phyloP scores from a whole-genome alignment of 2,888 invertebrate species.

The Nymphalis polychloros region DNA sequence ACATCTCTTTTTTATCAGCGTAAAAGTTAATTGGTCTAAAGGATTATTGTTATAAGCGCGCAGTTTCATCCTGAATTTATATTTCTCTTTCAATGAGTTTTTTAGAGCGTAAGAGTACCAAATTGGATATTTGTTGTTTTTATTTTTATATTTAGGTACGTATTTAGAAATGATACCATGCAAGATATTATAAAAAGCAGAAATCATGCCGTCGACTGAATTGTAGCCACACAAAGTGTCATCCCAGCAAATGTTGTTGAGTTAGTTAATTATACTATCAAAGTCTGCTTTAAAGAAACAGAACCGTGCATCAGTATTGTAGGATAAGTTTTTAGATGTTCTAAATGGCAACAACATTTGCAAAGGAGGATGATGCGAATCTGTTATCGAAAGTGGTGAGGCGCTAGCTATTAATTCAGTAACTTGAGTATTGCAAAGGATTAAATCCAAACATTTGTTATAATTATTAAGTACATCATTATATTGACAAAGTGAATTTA shows the following conservation, averaged over 20 bases:
- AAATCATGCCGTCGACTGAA: conserved; percentile 20
- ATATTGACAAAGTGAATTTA: conserved; percentile 25
- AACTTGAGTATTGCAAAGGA: conserved; percentile 15
- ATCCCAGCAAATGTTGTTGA: conserved; percentile 22
- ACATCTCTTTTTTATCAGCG: no score
- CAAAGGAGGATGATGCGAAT: conserved; percentile 19
- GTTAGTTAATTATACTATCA: conserved; percentile 16
- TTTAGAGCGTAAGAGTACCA: conserved; percentile 17
- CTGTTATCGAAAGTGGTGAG: conserved; percentile 19
- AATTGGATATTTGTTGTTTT: conserved; percentile 16
- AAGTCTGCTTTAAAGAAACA: conserved; percentile 27
- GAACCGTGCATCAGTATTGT: conserved; percentile 13
- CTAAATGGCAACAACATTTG: conserved; percentile 8
- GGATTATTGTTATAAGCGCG: conserved; percentile 18
- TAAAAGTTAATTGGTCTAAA: no score
- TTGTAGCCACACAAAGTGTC: background rate
- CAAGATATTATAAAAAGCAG: conserved; percentile 16
- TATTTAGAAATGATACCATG: conserved; percentile 17
- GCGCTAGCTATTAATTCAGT: conserved; percentile 6
- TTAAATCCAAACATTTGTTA: conserved; percentile 24
- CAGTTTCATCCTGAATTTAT: conserved; percentile 19
- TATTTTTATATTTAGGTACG: conserved; percentile 12
- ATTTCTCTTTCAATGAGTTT: conserved; percentile 10
- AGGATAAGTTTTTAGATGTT: conserved; percentile 6
- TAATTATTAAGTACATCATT: conserved; percentile 20